phyloP scores from a whole-genome alignment of 2,797 vertebrate genomes.

The Sphenopsis melanotis region DNA sequence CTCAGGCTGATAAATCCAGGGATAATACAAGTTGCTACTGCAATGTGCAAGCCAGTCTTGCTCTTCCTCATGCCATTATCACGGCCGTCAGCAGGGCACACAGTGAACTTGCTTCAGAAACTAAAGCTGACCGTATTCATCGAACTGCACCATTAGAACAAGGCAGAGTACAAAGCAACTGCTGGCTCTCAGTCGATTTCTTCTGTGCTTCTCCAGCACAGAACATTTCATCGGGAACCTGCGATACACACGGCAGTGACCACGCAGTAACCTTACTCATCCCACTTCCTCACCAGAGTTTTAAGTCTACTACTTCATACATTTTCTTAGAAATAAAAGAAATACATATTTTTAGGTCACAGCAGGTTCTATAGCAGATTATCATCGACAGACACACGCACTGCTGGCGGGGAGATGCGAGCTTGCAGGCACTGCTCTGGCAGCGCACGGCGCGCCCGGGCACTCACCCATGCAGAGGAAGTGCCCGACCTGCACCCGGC shows the following conservation, averaged over 20 bases:
- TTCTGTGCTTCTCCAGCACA: not conserved
- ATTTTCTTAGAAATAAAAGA: not conserved
- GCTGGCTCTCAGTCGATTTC: not conserved
- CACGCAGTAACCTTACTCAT: not conserved
- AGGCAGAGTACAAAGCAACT: not conserved
- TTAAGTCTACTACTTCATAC: not conserved
- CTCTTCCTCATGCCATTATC: not conserved
- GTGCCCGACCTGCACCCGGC: constrained; percentile 85
- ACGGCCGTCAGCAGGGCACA: not conserved
- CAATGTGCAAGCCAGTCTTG: not conserved
- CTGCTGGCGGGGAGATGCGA: fast-evolving
- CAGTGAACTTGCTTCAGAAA: not conserved
- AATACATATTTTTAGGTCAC: fast-evolving
- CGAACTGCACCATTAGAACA: not conserved
- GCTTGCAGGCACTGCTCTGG: fast-evolving
- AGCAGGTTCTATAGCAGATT: not conserved
- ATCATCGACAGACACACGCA: fast-evolving
- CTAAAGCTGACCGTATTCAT: not conserved
- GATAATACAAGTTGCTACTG: not conserved
- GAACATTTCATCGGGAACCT: not conserved
- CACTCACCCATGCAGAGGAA: constrained; percentile 88
- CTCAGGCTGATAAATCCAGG: not conserved
- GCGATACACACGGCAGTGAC: not conserved
- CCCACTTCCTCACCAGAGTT: not conserved
- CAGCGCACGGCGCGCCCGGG: not conserved